Base-by-base conservation (phyloP, 2,797 vertebrate species). In the Antrozous pallidus region DNA sequence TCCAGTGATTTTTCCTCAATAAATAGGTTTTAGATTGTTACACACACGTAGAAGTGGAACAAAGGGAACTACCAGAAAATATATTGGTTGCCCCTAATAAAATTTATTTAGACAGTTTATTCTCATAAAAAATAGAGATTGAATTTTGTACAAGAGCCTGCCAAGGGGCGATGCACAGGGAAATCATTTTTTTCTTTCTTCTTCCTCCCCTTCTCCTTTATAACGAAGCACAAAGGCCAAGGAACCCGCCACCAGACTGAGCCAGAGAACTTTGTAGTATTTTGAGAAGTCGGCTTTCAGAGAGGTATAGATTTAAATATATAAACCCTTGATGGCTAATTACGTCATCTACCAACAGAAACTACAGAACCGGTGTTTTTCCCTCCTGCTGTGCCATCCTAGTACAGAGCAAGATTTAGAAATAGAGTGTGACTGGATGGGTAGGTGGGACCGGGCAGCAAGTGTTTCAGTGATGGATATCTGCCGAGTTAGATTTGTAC, bases 61-160 rank as follows among this genome's bases (percentile, higher is more conserved):
- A 98, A 98, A 98, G 98, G 98, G 98, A 98, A 97, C 98, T 98
- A 98, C 97, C 98, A 98, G 98, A 97, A 98, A 98, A 98, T 97
- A 98, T 98, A 98, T 98, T 98, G 98, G 98, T 98, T 98, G 98
- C 97, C 96, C 98, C 97, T 99, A 99, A 99, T 99, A 98, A 98
- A 98, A 99, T 99, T 98, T 98, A 99, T 99, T 99, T 98, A 98
- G 98, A 98, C 98, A 98, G 98, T 98, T 98, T 98, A 98, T 98
- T 98, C 98, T 98, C 98, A 98, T 98, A 98, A 98, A 98, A 98
- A 98, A 98, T 98, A 99, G 98, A 99, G 98, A 99, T 99, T 99
- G 98, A 99, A 99, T 99, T 98, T 98, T 97, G 98, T 98, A 97
- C 97, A 97, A 98, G 98, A 98, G 98, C 98, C 98, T 98, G 98